These are phyloP conservation scores for Sebastolobus altivelis DNA, from an alignment of 2,797 vertebrate genomes.

Conservation along the genomic window DNA sequence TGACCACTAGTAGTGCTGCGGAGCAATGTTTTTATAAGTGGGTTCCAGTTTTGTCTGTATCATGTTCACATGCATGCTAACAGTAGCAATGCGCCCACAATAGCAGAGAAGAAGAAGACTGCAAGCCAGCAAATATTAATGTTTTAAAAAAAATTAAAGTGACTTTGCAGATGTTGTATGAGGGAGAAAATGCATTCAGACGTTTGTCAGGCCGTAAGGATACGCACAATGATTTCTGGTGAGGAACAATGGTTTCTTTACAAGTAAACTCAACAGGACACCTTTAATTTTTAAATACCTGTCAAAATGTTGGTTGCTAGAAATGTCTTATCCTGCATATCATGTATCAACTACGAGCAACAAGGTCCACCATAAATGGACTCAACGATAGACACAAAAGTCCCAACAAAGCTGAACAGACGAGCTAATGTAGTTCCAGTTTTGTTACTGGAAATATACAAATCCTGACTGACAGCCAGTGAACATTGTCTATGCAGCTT, in stretches of 20 bases:
- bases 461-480: conserved; percentile 37
- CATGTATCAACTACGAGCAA: not conserved
- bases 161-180: not conserved
- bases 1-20: not conserved
- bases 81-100: not conserved
- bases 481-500: conserved; percentile 38
- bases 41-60: not conserved
- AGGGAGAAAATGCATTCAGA: not conserved
- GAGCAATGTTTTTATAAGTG: not conserved
- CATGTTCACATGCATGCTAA: not conserved
- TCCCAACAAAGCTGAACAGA: not conserved
- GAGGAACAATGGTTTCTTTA: not conserved
- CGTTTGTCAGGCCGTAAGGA: not conserved
- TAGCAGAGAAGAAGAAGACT: not conserved
- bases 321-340: not conserved
- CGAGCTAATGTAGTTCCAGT: not conserved
- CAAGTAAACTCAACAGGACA: not conserved
- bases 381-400: not conserved
- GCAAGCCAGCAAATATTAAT: not conserved
- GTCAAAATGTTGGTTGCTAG: not conserved
- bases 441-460: conserved; percentile 7
- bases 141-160: too few species aligned
- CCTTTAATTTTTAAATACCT: not conserved
- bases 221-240: not conserved
- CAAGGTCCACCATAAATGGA: not conserved